phyloP scores from a whole-genome alignment of 2,888 invertebrate species.

The Blastobasis lacticolella region DNA sequence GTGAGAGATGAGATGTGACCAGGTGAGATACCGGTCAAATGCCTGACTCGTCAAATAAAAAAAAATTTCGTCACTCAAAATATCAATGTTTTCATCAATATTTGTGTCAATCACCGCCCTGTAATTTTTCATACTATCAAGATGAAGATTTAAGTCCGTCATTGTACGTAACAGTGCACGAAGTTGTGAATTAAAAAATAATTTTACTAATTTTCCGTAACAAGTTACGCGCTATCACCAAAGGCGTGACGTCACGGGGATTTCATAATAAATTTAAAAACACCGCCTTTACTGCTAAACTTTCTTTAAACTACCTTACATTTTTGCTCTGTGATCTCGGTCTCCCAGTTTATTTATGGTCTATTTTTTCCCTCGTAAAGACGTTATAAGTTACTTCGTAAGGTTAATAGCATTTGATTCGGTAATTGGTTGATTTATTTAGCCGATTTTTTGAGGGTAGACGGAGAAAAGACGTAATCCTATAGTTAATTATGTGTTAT shows the following conservation, averaged over 20 bases:
- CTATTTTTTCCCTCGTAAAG: slow-evolving; percentile 8
- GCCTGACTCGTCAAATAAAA: no score
- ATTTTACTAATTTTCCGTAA: neutral
- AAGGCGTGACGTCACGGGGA: slow-evolving; percentile 1
- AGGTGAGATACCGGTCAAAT: no score
- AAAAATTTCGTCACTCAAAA: no score
- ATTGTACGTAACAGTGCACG: no score
- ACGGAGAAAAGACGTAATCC: no score
- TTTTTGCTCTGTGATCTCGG: neutral
- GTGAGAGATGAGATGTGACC: no score
- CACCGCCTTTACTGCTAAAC: slow-evolving; percentile 1
- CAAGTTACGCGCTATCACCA: slow-evolving; percentile 1
- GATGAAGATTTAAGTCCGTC: neutral
- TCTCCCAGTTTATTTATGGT: slow-evolving; percentile 9
- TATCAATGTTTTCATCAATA: no score
- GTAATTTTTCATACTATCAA: no score
- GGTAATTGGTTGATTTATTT: slow-evolving; percentile 11
- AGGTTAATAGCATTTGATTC: slow-evolving; percentile 8
- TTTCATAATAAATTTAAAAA: slow-evolving; percentile 8
- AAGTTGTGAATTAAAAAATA: no score
- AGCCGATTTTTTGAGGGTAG: neutral
- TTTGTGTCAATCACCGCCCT: no score
- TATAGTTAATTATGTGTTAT: no score
- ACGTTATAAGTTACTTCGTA: slow-evolving; percentile 5
- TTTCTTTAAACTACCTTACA: slow-evolving; percentile 3